phyloP scores from a whole-genome alignment of 35 echinoderm and acorn worm genomes.

The Strongylocentrotus purpuratus region DNA sequence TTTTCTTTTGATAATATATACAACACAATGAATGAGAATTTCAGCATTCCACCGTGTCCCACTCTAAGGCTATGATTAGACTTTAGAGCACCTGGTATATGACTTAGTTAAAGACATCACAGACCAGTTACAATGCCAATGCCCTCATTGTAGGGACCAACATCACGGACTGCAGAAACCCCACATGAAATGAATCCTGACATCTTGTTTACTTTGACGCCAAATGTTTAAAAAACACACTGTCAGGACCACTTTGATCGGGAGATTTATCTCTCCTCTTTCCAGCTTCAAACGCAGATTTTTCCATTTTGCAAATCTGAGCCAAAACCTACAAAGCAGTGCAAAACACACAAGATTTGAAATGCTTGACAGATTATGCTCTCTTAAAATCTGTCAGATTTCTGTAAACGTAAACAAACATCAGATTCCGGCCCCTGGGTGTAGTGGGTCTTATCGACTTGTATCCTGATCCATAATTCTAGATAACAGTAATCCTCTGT shows the following conservation, averaged over 20 bases:
- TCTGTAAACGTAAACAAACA: not conserved
- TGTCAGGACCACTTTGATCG: not conserved
- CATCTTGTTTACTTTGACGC: constrained; percentile 2
- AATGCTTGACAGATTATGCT: not conserved
- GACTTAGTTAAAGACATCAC: not conserved
- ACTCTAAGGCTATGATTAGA: not conserved
- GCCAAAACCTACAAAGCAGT: not conserved
- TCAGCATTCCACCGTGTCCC: not conserved
- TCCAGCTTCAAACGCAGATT: not conserved
- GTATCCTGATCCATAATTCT: not conserved
- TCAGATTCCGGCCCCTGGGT: not conserved
- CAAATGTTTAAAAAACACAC: constrained; percentile 13
- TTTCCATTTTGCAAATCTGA: not conserved
- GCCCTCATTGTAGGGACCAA: not conserved
- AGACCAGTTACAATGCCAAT: not conserved
- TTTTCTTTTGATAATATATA: not conserved
- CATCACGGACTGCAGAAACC: not conserved
- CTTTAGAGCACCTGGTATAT: not conserved
- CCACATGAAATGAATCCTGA: not conserved
- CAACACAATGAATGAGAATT: not conserved
- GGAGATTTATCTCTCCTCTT: not conserved
- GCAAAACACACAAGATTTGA: not conserved
- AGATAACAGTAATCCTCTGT: not conserved
- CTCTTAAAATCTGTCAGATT: not conserved
- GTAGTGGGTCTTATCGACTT: not conserved